Conservation (phyloP, 1,140 invertebrate genomes). For the Drosophila insularis region DNA sequence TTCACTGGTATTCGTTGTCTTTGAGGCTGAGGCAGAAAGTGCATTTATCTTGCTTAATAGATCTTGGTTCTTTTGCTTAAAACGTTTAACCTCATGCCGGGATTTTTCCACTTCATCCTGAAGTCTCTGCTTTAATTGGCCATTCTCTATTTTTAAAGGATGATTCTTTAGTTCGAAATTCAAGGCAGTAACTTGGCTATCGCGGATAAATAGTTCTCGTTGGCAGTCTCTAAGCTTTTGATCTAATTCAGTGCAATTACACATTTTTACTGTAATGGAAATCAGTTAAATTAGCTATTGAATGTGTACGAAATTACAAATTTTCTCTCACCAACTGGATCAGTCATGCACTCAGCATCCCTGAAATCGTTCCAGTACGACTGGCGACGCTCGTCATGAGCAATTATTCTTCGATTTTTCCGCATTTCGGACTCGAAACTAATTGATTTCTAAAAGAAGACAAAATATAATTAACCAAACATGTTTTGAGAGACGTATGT, state of each 20-base stretch:
- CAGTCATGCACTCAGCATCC: slow-evolving; percentile 58
- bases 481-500: not conserved
- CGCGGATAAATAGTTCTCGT: slow-evolving; percentile 48
- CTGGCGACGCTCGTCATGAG: slow-evolving; percentile 55
- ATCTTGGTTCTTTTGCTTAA: slow-evolving; percentile 54
- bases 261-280: slow-evolving; percentile 40
- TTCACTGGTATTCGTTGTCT: not conserved
- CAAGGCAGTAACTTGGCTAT: slow-evolving; percentile 62
- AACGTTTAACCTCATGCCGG: slow-evolving; percentile 50
- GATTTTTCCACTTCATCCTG: slow-evolving; percentile 56
- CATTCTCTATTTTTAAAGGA: slow-evolving; percentile 67
- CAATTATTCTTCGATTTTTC: slow-evolving; percentile 47
- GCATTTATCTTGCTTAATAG: slow-evolving; percentile 36
- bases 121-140: slow-evolving; percentile 52
- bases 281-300: not conserved
- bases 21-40: slow-evolving; percentile 13
- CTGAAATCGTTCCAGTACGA: slow-evolving; percentile 63
- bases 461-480: not conserved
- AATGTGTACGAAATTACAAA: too few relatives aligned
- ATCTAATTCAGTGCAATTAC: slow-evolving; percentile 50
- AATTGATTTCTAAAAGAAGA: slow-evolving; percentile 40
- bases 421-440: slow-evolving; percentile 46
- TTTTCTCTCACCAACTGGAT: slow-evolving; percentile 50
- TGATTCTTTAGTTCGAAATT: slow-evolving; percentile 61
- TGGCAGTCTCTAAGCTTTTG: slow-evolving; percentile 54